Percentiles rank a stretch among this genome's conserved stretches.
Evolutionary conservation across 2,888 invertebrate species (phyloP).

Genomic region (Cosmorhoe ocellata): DNA sequence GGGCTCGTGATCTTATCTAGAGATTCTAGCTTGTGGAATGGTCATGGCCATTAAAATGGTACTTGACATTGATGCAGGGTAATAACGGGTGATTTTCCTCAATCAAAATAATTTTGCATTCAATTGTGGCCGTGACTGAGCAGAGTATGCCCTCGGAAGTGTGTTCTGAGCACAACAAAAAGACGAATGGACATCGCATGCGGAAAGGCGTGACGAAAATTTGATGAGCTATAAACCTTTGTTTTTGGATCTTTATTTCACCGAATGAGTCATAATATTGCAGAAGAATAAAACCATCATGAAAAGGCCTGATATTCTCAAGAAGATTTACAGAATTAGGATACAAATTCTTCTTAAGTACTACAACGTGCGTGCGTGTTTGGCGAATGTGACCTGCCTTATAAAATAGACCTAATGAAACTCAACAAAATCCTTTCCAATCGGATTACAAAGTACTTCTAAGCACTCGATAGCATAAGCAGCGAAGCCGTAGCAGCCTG

Average conservation of each 20-base stretch:
- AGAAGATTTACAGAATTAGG: background rate
- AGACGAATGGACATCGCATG: constrained; percentile 29
- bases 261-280: constrained; percentile 17
- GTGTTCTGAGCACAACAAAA: constrained; percentile 34
- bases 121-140: constrained; percentile 41
- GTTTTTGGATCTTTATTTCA: constrained; percentile 16
- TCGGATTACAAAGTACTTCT: constrained; percentile 51
- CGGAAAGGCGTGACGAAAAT: constrained; percentile 38
- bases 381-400: constrained; percentile 25
- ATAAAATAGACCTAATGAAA: constrained; percentile 34
- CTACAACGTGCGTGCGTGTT: too few species aligned
- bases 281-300: constrained; percentile 1
- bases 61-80: constrained; percentile 42
- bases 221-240: constrained; percentile 28
- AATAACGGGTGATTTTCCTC: constrained; percentile 51
- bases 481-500: constrained; percentile 49
- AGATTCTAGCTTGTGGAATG: constrained; percentile 13
- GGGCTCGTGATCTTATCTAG: constrained; percentile 28
- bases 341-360: too few species aligned
- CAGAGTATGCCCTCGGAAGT: constrained; percentile 41
- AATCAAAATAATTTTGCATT: constrained; percentile 51
- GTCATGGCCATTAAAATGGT: constrained; percentile 28
- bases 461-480: constrained; percentile 43
- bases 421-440: constrained; percentile 42
- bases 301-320: constrained; percentile 5